phyloP scores from a whole-genome alignment of 2,797 vertebrate species.

The Triplophysa yarkandensis region DNA sequence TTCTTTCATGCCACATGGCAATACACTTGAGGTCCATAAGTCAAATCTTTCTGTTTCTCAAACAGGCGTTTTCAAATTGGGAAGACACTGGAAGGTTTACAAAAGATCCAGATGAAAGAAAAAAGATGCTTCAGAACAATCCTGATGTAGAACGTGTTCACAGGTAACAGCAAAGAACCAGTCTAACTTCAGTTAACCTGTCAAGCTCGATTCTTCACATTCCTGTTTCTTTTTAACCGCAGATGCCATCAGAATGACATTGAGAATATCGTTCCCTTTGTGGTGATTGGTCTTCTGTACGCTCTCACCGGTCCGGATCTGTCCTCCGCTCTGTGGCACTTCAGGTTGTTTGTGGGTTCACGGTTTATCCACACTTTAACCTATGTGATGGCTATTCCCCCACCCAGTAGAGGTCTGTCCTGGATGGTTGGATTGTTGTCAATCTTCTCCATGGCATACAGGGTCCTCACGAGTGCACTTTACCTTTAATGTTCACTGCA shows the following conservation, averaged over 20 bases:
- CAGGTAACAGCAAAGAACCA: constrained; percentile 71
- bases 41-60: not conserved
- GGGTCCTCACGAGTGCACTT: constrained; percentile 66
- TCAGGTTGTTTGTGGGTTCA: constrained; percentile 79
- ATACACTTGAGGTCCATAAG: not conserved
- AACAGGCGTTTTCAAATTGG: constrained; percentile 80
- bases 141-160: constrained; percentile 82
- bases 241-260: constrained; percentile 92
- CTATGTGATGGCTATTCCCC: constrained; percentile 81
- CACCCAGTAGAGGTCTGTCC: constrained; percentile 79
- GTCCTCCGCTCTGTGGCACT: constrained; percentile 81
- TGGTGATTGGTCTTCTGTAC: constrained; percentile 86
- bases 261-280: constrained; percentile 88
- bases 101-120: constrained; percentile 72
- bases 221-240: constrained; percentile 3
- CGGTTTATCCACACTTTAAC: constrained; percentile 82
- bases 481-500: constrained; percentile 63
- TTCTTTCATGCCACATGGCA: not conserved
- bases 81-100: constrained; percentile 70
- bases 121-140: constrained; percentile 73
- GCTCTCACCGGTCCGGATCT: constrained; percentile 79
- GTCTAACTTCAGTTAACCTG: not conserved
- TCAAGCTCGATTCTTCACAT: not conserved
- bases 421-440: constrained; percentile 70
- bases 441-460: constrained; percentile 84